Percentiles rank a stretch among this genome's conserved stretches.
Evolutionary conservation across 2,797 vertebrate genomes (phyloP).

Genomic region (Dicrostonyx torquatus): DNA sequence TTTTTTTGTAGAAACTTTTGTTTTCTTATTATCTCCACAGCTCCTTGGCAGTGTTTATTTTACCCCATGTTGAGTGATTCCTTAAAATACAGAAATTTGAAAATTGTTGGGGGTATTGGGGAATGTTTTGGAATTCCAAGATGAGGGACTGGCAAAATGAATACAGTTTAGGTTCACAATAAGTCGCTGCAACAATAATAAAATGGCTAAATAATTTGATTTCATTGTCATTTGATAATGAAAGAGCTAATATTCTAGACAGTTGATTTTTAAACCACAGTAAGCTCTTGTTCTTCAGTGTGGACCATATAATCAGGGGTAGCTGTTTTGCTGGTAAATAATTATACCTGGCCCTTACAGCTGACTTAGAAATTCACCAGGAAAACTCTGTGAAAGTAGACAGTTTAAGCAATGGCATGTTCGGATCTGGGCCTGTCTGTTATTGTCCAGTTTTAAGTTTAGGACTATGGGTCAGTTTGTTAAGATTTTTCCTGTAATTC

Average conservation of each 20-base stretch:
- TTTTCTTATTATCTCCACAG: not conserved
- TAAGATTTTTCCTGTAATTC: not conserved
- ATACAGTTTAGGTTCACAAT: not conserved
- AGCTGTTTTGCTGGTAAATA: constrained; percentile 56
- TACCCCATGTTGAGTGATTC: not conserved
- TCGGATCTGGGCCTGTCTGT: not conserved
- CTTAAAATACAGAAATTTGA: constrained; percentile 34
- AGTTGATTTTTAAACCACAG: constrained; percentile 21
- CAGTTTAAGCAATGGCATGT: not conserved
- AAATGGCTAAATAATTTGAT: constrained; percentile 42
- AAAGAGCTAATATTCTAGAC: constrained; percentile 42
- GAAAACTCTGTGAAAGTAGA: not conserved
- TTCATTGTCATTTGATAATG: constrained; percentile 9
- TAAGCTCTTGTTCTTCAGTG: constrained; percentile 19
- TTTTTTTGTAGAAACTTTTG: not conserved
- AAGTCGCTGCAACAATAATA: constrained; percentile 5
- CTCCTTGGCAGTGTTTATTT: not conserved
- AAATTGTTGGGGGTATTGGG: constrained; percentile 34
- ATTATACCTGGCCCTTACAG: constrained; percentile 21
- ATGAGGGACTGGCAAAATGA: not conserved
- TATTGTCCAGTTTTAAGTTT: not conserved
- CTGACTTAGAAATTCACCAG: constrained; percentile 26
- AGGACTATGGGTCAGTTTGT: not conserved
- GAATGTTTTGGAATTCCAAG: not conserved
- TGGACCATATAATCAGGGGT: constrained; percentile 14